Percentiles rank a stretch among this genome's conserved stretches.
Evolutionary conservation across 2,113 vertebrate species (phyloP).

Genomic region (Camelus bactrianus): DNA sequence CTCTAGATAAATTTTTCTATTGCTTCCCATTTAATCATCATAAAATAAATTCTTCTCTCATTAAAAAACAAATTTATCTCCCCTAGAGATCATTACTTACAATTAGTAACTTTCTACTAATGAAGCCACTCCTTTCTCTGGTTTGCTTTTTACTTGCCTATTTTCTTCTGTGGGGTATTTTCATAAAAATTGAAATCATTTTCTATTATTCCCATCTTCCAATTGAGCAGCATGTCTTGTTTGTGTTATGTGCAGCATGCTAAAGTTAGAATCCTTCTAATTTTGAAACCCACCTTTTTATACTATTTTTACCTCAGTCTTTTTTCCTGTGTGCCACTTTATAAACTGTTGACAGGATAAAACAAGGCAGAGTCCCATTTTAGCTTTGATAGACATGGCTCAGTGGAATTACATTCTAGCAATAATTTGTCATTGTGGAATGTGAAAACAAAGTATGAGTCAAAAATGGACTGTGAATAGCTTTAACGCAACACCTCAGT

Average conservation of each 20-base stretch:
- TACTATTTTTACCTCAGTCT: not conserved
- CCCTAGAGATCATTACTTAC: constrained; percentile 64
- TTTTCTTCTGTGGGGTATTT: constrained; percentile 15
- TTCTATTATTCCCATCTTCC: constrained; percentile 1
- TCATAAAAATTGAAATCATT: constrained; percentile 36
- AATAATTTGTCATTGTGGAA: not conserved
- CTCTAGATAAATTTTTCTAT: constrained; percentile 68
- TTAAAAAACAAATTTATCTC: constrained; percentile 67
- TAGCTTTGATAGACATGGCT: not conserved
- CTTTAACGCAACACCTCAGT: not conserved
- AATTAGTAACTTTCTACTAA: constrained; percentile 58
- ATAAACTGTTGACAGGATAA: constrained; percentile 15
- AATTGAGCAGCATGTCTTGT: constrained; percentile 11
- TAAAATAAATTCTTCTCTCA: constrained; percentile 71
- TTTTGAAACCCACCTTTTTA: not conserved
- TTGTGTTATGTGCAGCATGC: not conserved
- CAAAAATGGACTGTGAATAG: not conserved
- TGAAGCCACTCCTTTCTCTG: constrained; percentile 33
- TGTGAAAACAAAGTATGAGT: not conserved
- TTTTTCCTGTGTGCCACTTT: not conserved
- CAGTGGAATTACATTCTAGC: constrained; percentile 13
- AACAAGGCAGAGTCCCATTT: not conserved
- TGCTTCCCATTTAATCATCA: constrained; percentile 71
- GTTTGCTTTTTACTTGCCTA: not conserved
- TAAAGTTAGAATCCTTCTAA: constrained; percentile 52